Evolutionary conservation across 2,113 vertebrate species (phyloP).

Genomic region (Pterocles orientalis): DNA sequence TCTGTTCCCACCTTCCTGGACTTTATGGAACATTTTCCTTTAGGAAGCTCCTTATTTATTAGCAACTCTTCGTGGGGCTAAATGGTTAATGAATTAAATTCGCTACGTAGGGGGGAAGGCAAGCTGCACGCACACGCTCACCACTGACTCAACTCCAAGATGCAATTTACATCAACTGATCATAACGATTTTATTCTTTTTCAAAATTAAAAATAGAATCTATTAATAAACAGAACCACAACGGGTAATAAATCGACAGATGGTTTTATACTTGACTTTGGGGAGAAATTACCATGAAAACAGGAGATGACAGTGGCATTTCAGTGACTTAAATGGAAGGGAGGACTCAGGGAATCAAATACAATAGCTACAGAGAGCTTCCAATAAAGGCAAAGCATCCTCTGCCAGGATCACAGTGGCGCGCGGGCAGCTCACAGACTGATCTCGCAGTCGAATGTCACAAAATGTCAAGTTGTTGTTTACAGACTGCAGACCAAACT

Average conservation of each 20-base stretch:
- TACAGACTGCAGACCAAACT: background rate
- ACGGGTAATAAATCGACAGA: slow-evolving; percentile 49
- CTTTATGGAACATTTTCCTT: background rate
- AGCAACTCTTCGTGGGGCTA: background rate
- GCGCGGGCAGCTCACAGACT: background rate
- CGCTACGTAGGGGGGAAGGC: background rate
- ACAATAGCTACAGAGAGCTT: background rate
- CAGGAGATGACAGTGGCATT: slow-evolving; percentile 42
- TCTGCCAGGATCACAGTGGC: background rate
- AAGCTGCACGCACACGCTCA: background rate
- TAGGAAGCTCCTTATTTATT: background rate
- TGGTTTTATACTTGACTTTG: slow-evolving; percentile 45
- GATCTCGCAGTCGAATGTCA: background rate
- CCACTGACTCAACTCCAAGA: slow-evolving; percentile 30
- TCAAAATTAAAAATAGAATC: slow-evolving; percentile 44
- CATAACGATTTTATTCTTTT: background rate
- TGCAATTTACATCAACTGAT: slow-evolving; percentile 31
- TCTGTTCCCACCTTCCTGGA: background rate
- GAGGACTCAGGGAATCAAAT: background rate
- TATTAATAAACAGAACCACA: slow-evolving; percentile 61
- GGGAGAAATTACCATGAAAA: slow-evolving; percentile 40
- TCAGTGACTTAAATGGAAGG: slow-evolving; percentile 43
- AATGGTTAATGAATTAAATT: background rate
- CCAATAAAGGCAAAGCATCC: slow-evolving; percentile 38
- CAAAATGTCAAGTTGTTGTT: background rate